A percentile compares a stretch with the other conserved stretches of the same genome.
Evolutionary conservation across 2,797 vertebrate species (phyloP).

Genomic region (Danio aesculapii): DNA sequence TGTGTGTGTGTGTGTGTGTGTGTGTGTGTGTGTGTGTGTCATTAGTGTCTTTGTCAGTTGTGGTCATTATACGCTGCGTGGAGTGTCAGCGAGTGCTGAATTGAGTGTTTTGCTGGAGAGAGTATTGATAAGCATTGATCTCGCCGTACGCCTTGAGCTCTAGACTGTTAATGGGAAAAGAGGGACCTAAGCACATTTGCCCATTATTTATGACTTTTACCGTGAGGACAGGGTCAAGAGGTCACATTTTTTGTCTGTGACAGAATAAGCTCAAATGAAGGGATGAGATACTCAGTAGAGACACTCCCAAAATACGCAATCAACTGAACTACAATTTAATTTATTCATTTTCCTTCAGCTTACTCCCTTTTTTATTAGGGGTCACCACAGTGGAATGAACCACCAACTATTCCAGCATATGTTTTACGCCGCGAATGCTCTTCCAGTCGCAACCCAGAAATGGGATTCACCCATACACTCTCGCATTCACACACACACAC

Average conservation of each 20-base stretch:
- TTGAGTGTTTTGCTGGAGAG: slow-evolving; percentile 24
- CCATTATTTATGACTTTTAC: slow-evolving; percentile 44
- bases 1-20: not conserved
- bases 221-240: not conserved
- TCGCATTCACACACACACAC: no score
- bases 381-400: no score
- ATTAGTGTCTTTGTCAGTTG: slow-evolving; percentile 45
- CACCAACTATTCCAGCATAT: no score
- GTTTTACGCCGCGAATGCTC: no score
- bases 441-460: no score
- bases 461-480: no score
- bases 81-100: slow-evolving; percentile 38
- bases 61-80: slow-evolving; percentile 18
- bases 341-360: no score
- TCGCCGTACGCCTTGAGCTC: slow-evolving; percentile 58
- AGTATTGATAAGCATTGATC: slow-evolving; percentile 73
- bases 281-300: not conserved
- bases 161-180: slow-evolving; percentile 33
- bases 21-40: slow-evolving; percentile 19
- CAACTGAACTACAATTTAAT: no score
- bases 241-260: slow-evolving; percentile 48
- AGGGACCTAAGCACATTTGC: slow-evolving; percentile 63
- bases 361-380: no score
- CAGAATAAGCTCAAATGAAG: slow-evolving; percentile 35
- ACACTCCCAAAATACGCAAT: not conserved